A percentile compares a stretch with the other conserved stretches of the same genome.
Conservation (phyloP, 2,113 vertebrate species). For the Antennarius striatus region DNA sequence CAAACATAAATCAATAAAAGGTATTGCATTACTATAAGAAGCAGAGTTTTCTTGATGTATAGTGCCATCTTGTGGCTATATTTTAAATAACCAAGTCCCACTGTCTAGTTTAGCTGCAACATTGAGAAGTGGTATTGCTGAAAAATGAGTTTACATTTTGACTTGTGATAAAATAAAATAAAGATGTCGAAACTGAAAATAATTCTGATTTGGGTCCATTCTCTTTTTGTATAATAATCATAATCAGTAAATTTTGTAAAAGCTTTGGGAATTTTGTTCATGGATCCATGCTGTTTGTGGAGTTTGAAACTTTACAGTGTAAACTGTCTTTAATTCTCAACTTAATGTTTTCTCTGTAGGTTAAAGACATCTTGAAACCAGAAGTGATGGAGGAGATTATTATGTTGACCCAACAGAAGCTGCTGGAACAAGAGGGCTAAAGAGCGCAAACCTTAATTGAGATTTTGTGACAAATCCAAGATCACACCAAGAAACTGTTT, state of each 20-base stretch:
- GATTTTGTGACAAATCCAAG: background rate
- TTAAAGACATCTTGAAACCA: conserved; percentile 94
- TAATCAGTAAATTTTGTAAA: background rate
- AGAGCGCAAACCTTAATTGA: conserved; percentile 1
- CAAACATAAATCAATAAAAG: background rate
- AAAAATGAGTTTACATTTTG: background rate
- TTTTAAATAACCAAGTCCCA: background rate
- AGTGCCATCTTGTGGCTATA: conserved; percentile 46
- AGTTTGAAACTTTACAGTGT: background rate
- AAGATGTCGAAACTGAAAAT: too few species aligned
- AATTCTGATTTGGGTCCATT: background rate
- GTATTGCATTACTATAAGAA: background rate
- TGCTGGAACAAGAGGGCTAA: conserved; percentile 90
- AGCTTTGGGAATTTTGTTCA: background rate
- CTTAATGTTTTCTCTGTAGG: conserved; percentile 74
- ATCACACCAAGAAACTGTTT: conserved; percentile 10
- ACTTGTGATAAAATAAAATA: background rate
- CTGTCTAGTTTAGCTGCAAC: too few species aligned
- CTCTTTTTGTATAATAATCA: background rate
- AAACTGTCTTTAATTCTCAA: background rate
- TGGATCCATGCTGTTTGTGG: background rate
- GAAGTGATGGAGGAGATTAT: conserved; percentile 93
- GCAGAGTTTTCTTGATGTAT: background rate
- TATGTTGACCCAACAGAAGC: conserved; percentile 89
- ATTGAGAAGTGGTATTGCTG: background rate